Percentiles rank a stretch among this genome's conserved stretches.
These are phyloP conservation scores for Chromobotia macracanthus DNA, from an alignment of 2,797 vertebrate genomes.

Conservation along the genomic window DNA sequence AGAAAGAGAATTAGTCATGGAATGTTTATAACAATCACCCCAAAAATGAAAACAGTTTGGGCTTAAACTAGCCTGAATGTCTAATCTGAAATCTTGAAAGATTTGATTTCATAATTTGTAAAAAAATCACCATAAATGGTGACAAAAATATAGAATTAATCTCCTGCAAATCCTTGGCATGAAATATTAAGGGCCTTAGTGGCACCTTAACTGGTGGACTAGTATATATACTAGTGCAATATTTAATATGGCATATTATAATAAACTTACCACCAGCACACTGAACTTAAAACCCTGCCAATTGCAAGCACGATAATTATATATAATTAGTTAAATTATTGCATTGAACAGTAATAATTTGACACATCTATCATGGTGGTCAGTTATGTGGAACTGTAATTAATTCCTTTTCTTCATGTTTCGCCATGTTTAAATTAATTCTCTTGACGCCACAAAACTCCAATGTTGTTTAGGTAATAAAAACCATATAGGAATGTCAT, in stretches of 20 bases:
- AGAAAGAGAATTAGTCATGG: not conserved
- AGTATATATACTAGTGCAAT: conserved; percentile 81
- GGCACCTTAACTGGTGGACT: conserved; percentile 85
- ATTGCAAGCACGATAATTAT: conserved; percentile 79
- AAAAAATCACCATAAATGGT: conserved; percentile 74
- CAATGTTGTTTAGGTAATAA: not conserved
- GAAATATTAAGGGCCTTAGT: conserved; percentile 89
- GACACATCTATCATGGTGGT: not conserved
- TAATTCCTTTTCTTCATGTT: too few relatives aligned
- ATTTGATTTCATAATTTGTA: conserved; percentile 81
- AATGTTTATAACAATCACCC: conserved; percentile 45
- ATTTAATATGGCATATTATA: conserved; percentile 82
- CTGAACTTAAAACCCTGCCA: conserved; percentile 63
- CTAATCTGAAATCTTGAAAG: conserved; percentile 75
- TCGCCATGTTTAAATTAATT: too few relatives aligned
- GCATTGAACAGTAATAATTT: conserved; percentile 70
- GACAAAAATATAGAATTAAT: conserved; percentile 85
- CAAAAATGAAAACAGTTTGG: conserved; percentile 68
- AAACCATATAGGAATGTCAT: not conserved
- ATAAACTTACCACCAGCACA: conserved; percentile 39
- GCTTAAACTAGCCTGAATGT: too few relatives aligned
- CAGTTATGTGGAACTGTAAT: not conserved
- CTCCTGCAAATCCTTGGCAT: conserved; percentile 82
- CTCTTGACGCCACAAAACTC: too few relatives aligned
- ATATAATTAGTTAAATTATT: conserved; percentile 79